These are phyloP conservation scores for Ophion ellenae DNA, from an alignment of 2,888 invertebrate species.

Conservation along the genomic window DNA sequence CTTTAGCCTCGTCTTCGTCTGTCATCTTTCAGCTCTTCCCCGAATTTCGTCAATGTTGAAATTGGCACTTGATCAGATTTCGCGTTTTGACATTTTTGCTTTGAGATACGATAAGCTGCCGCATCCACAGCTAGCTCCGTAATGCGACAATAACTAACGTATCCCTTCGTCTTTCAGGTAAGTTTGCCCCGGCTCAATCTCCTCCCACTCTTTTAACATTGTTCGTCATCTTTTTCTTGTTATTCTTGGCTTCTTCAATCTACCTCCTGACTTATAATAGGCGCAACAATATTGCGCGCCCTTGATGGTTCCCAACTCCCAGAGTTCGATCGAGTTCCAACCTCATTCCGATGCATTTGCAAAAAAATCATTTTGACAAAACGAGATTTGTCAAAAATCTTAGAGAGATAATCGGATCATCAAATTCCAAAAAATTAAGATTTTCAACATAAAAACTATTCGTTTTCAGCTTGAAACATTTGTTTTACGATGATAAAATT, in stretches of 20 bases:
- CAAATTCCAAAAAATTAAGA: neutral
- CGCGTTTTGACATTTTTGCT: constrained; percentile 6
- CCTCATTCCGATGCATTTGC: neutral
- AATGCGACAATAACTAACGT: constrained; percentile 80
- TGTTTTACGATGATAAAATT: too few species aligned
- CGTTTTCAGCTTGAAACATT: too few species aligned
- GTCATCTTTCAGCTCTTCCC: constrained; percentile 69
- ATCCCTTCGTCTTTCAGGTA: constrained; percentile 72
- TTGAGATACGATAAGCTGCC: constrained; percentile 68
- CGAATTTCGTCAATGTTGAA: neutral
- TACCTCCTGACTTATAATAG: constrained; percentile 61
- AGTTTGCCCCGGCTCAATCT: constrained; percentile 64
- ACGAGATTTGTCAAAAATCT: neutral
- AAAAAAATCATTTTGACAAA: neutral
- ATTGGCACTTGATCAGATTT: constrained; percentile 3
- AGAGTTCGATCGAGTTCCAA: constrained; percentile 25
- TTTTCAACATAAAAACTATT: too few species aligned
- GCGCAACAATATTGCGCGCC: constrained; percentile 43
- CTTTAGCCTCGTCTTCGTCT: constrained; percentile 80
- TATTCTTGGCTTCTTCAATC: constrained; percentile 60
- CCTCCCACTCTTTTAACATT: constrained; percentile 66
- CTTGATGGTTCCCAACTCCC: constrained; percentile 58
- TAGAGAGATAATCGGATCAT: neutral
- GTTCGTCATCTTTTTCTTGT: constrained; percentile 53
- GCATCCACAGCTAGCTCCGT: constrained; percentile 72